Percentiles rank a stretch among this genome's conserved stretches.
Evolutionary conservation across 1,140 invertebrate species (phyloP).

Genomic region (Polypedilum vanderplanki): DNA sequence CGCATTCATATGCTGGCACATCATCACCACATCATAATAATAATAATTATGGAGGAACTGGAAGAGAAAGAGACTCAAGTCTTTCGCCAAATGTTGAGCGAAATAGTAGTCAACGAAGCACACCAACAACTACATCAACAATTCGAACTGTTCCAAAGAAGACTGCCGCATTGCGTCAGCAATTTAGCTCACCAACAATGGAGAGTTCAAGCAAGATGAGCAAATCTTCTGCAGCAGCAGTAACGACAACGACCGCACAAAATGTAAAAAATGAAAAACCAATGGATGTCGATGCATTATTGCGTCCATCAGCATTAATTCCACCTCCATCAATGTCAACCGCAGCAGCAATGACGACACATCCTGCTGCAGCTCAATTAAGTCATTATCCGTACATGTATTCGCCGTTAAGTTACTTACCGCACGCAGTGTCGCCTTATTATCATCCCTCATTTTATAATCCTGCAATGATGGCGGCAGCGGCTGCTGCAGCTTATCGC

Average conservation of each 20-base stretch:
- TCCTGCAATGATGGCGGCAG: constrained; percentile 34
- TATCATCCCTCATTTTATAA: constrained; percentile 31
- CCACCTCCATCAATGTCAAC: constrained; percentile 32
- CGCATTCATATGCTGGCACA: neutral
- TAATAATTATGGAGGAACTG: neutral
- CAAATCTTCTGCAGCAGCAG: constrained; percentile 37
- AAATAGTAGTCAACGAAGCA: neutral
- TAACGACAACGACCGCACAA: constrained; percentile 34
- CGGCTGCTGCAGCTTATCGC: constrained; percentile 35
- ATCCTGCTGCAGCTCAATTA: constrained; percentile 37
- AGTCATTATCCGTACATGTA: constrained; percentile 44
- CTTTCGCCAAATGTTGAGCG: constrained; percentile 8
- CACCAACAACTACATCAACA: neutral
- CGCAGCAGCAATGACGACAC: constrained; percentile 38
- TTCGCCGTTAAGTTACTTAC: constrained; percentile 50
- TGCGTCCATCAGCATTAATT: constrained; percentile 34
- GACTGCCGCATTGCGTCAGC: constrained; percentile 43
- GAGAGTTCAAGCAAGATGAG: constrained; percentile 31
- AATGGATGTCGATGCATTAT: constrained; percentile 19
- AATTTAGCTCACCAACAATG: constrained; percentile 42
- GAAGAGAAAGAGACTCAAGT: neutral
- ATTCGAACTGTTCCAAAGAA: constrained; percentile 43
- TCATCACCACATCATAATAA: neutral
- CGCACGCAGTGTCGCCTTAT: constrained; percentile 41
- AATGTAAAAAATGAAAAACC: constrained; percentile 20